Base-by-base conservation (phyloP, 2,888 invertebrate genomes). In the Chymomyza caudatula region DNA sequence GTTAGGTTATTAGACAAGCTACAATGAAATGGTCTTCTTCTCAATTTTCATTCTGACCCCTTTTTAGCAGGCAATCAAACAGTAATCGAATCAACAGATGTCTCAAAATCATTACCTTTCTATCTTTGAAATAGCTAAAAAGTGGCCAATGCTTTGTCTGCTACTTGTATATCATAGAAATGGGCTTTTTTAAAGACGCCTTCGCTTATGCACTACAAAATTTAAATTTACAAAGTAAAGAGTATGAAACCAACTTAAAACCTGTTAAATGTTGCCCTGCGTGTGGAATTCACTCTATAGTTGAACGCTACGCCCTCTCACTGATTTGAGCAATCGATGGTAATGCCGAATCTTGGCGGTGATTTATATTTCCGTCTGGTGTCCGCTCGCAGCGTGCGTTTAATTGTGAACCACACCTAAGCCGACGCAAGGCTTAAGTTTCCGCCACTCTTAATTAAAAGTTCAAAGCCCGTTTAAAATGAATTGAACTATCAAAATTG, bases 291-390 rank as follows among this genome's bases (percentile, higher is more conserved):
- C 49, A 8, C 29, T 22, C 60, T n/a, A 29, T 43, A 65, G 65
- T 47, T 68, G 23, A 54, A 37, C 42, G 65, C 42, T 55, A 65
- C 67, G 72, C 77, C 74, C 65, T 69, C 63, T 64, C 58, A 61
- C 61, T 61, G 60, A 76, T 67, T 76, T 75, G 64, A 63, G 71
- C 70, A 74, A 70, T 65, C 67, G 63, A 68, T 76, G 72, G 63
- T 57, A 67, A 52, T 57, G 59, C n/a, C 29, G 11, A 44, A 37
- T 49, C 61, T 67, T 60, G 56, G 49, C 63, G 67, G 61, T 74
- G 69, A 63, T 70, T 79, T 73, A 67, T 78, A 67, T 70, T 73
- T 71, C 64, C 65, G 74, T 61, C 61, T 70, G 42, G 60, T 25
- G 25, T 51, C 15, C 42, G 43, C 25, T 20, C 53, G 51, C 63